A percentile compares a stretch with the other conserved stretches of the same genome.
These are phyloP conservation scores for Ictidomys tridecemlineatus DNA, from an alignment of 2,113 vertebrate species.

Conservation along the genomic window DNA sequence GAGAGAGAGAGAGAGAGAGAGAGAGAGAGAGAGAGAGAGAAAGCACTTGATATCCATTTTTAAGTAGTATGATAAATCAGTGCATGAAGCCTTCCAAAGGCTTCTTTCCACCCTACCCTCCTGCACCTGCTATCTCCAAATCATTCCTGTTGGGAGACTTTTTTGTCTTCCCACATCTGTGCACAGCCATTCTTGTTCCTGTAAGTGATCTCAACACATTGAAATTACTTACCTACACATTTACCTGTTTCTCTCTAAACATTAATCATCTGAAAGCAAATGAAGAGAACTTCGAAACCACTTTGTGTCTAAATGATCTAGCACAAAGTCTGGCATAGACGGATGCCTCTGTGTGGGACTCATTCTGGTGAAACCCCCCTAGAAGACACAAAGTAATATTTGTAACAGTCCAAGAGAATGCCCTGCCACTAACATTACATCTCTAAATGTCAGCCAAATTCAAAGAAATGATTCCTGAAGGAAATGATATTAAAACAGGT, in stretches of 20 bases:
- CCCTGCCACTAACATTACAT: neutral
- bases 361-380: neutral
- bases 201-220: neutral
- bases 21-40: neutral
- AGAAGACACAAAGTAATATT: neutral
- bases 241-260: neutral
- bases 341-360: neutral
- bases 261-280: neutral
- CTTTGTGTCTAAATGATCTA: neutral
- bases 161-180: neutral
- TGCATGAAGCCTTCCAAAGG: neutral
- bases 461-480: conserved; percentile 22
- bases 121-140: neutral
- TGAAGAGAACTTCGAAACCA: neutral
- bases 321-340: neutral
- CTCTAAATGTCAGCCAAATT: conserved; percentile 20
- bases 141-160: neutral
- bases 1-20: neutral
- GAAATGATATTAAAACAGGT: neutral
- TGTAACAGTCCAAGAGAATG: neutral
- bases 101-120: too few relatives aligned
- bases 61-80: neutral
- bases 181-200: neutral
- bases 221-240: too few relatives aligned
- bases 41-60: neutral